Percentiles rank a stretch among this genome's conserved stretches.
These are phyloP conservation scores for Darevskia mixta DNA, from an alignment of 2,797 vertebrate genomes.

Conservation along the genomic window DNA sequence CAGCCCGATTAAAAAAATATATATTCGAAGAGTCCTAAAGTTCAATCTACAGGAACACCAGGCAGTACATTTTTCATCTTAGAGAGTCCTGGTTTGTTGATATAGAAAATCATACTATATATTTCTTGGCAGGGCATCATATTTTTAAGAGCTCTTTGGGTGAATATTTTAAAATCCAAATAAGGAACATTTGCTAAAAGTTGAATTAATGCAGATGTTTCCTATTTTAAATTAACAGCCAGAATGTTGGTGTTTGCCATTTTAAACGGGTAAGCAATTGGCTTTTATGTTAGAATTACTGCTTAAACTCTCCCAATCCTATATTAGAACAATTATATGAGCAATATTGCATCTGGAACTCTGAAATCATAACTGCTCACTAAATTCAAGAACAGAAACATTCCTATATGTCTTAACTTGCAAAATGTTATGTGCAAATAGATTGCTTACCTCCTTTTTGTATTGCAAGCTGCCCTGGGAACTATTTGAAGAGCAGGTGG, in stretches of 20 bases:
- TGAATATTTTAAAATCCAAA: neutral
- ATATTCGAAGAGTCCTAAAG: neutral
- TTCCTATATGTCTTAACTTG: neutral
- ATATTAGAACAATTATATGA: neutral
- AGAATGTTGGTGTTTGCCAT: neutral
- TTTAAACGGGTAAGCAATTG: neutral
- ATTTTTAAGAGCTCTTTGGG: neutral
- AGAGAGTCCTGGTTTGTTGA: neutral
- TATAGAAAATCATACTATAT: neutral
- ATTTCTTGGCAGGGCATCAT: neutral
- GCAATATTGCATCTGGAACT: neutral
- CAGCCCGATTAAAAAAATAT: neutral
- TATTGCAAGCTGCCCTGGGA: neutral
- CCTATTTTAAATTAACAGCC: neutral
- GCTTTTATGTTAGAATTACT: neutral
- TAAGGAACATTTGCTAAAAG: neutral
- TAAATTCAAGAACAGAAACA: neutral
- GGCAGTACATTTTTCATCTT: neutral
- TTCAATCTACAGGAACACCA: slow-evolving; percentile 1
- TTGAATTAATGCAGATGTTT: neutral
- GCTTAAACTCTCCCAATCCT: neutral
- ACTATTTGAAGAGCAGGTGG: neutral
- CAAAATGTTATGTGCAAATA: neutral
- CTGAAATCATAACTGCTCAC: neutral
- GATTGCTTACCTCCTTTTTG: neutral